Conservation (phyloP, 2,888 invertebrate species). For the Morinoia aosen region DNA sequence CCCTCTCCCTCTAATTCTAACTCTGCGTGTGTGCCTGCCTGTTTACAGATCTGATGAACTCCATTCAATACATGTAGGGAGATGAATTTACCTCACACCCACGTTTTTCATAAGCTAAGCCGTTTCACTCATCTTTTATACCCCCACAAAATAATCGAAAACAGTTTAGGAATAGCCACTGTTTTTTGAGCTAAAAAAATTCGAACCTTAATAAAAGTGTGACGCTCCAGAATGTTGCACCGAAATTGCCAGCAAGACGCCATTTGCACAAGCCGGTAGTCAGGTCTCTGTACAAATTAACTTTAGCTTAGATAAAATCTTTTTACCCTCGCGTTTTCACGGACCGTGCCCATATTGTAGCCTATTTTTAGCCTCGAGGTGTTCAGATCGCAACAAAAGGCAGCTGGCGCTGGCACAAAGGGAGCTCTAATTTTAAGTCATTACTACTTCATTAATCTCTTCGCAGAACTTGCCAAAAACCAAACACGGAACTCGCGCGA, state of each 20-base stretch:
- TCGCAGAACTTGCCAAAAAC: not conserved
- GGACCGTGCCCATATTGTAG: not conserved
- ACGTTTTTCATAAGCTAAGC: not conserved
- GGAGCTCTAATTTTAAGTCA: conserved; percentile 12
- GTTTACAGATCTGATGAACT: too few relatives aligned
- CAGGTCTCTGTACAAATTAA: not conserved
- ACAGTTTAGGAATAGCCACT: too few relatives aligned
- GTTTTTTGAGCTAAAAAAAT: not conserved
- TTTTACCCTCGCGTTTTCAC: not conserved
- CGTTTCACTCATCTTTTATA: not conserved
- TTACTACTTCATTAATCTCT: conserved; percentile 10
- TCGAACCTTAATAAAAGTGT: not conserved
- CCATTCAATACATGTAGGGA: too few relatives aligned
- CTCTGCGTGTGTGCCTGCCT: not conserved
- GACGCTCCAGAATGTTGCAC: not conserved
- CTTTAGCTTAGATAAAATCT: not conserved
- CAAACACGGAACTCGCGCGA: not conserved
- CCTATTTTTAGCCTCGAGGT: conserved; percentile 4
- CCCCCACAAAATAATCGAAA: not conserved
- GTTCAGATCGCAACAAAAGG: not conserved
- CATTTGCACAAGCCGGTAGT: not conserved
- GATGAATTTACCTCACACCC: not conserved
- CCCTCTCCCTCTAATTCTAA: not conserved
- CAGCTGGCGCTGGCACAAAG: not conserved
- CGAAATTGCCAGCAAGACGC: not conserved